A percentile compares a stretch with the other conserved stretches of the same genome.
These are phyloP conservation scores for Acanthosepion lycidas DNA, from an alignment of 2,888 invertebrate species.

Conservation along the genomic window DNA sequence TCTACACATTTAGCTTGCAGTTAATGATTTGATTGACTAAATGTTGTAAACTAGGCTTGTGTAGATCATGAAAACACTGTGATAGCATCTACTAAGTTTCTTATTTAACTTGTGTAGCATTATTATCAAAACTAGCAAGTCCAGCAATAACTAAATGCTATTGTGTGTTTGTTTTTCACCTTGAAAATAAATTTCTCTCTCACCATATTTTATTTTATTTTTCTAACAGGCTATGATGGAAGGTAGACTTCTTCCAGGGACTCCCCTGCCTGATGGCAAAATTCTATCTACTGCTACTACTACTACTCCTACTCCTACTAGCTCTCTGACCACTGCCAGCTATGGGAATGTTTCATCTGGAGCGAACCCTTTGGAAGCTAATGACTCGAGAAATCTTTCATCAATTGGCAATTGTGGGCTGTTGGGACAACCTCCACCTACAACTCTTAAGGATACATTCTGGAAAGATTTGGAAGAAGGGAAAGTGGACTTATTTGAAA, in stretches of 20 bases:
- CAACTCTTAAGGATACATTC: conserved; percentile 71
- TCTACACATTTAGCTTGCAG: too few species aligned
- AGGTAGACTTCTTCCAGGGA: conserved; percentile 53
- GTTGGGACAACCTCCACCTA: conserved; percentile 49
- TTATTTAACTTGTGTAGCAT: too few species aligned
- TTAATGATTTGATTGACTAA: too few species aligned
- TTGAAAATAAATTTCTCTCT: conserved; percentile 6
- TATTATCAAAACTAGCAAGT: too few species aligned
- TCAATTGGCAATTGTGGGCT: conserved; percentile 13
- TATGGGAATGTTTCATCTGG: background rate
- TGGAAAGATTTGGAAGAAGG: conserved; percentile 74
- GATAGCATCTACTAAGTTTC: too few species aligned
- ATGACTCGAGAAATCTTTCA: background rate
- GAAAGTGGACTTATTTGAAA: conserved; percentile 70
- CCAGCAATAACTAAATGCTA: too few species aligned
- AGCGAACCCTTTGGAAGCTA: background rate
- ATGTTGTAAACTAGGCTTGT: too few species aligned
- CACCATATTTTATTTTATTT: background rate
- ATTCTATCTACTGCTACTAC: background rate
- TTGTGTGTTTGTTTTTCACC: background rate
- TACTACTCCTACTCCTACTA: background rate
- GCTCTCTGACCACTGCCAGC: conserved; percentile 33
- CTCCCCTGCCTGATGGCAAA: conserved; percentile 2
- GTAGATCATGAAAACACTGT: too few species aligned
- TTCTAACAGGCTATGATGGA: conserved; percentile 58